phyloP scores from a whole-genome alignment of 2,888 invertebrate genomes.

The Sesia bembeciformis region DNA sequence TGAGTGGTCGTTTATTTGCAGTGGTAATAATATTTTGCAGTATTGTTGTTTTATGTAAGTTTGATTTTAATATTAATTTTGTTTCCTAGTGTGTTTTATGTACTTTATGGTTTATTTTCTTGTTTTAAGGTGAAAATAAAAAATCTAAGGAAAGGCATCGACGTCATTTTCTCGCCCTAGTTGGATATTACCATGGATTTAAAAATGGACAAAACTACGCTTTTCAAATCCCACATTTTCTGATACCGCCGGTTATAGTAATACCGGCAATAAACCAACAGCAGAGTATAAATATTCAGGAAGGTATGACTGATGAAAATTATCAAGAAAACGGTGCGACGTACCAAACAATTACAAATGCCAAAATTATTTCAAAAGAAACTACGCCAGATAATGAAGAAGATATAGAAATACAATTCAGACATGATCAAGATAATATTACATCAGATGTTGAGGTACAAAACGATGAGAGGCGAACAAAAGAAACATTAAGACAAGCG shows the following conservation, averaged over 20 bases:
- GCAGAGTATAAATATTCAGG: slow-evolving; percentile 24
- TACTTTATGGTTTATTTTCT: neutral
- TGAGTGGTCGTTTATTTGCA: slow-evolving; percentile 21
- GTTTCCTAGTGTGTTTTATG: neutral
- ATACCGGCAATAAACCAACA: slow-evolving; percentile 27
- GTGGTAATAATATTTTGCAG: slow-evolving; percentile 15
- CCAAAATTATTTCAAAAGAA: slow-evolving; percentile 5
- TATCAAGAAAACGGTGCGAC: slow-evolving; percentile 18
- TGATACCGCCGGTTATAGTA: slow-evolving; percentile 25
- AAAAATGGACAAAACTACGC: slow-evolving; percentile 19
- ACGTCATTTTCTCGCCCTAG: slow-evolving; percentile 18
- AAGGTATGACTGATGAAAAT: slow-evolving; percentile 15
- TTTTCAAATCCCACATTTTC: slow-evolving; percentile 17
- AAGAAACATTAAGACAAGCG: too few species aligned
- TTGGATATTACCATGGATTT: slow-evolving; percentile 25
- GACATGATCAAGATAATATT: neutral
- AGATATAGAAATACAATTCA: neutral
- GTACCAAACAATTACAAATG: slow-evolving; percentile 13
- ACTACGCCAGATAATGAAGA: slow-evolving; percentile 9
- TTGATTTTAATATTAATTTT: neutral
- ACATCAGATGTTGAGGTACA: too few species aligned
- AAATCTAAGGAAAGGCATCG: slow-evolving; percentile 2
- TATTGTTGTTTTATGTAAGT: slow-evolving; percentile 17
- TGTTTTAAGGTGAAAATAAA: neutral
- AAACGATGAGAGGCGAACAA: too few species aligned